Percentiles rank a stretch among this genome's conserved stretches.
These are phyloP conservation scores for Pristionchus mayeri DNA, from an alignment of 2,888 invertebrate genomes.

Conservation along the genomic window DNA sequence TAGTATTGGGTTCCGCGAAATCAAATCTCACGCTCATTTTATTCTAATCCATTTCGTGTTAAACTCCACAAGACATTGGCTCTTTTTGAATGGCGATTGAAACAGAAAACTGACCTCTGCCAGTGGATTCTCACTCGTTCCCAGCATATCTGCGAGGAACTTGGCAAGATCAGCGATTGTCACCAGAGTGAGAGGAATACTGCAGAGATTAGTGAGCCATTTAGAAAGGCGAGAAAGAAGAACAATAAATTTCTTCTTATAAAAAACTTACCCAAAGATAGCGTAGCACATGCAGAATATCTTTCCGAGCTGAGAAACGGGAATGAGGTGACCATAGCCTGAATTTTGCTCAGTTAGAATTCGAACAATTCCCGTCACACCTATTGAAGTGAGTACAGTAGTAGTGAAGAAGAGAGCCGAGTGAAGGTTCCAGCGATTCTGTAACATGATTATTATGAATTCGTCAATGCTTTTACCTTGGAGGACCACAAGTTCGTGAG, in stretches of 20 bases:
- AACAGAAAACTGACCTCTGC: conserved; percentile 51
- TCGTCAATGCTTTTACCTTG: neutral
- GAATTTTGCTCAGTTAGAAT: neutral
- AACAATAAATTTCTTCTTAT: no score
- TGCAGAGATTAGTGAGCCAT: no score
- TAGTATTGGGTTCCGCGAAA: no score
- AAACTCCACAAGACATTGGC: neutral
- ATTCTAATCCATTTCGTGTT: neutral
- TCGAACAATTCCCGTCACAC: conserved; percentile 48
- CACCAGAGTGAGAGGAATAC: conserved; percentile 74
- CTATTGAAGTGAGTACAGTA: conserved; percentile 71
- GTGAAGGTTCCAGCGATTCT: conserved; percentile 67
- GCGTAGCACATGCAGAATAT: conserved; percentile 74
- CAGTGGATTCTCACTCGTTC: conserved; percentile 55
- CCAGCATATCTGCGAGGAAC: conserved; percentile 70
- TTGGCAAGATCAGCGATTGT: conserved; percentile 75
- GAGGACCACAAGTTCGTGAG: neutral
- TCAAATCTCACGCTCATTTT: no score
- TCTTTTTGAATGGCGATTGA: neutral
- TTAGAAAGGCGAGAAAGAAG: no score
- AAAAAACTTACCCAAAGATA: conserved; percentile 65
- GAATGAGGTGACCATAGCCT: conserved; percentile 73
- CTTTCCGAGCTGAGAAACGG: conserved; percentile 71
- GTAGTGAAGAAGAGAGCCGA: conserved; percentile 71
- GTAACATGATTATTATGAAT: no score